Conservation (phyloP, 2,888 invertebrate genomes). For the Pseudococcus jackbeardsleyi region DNA sequence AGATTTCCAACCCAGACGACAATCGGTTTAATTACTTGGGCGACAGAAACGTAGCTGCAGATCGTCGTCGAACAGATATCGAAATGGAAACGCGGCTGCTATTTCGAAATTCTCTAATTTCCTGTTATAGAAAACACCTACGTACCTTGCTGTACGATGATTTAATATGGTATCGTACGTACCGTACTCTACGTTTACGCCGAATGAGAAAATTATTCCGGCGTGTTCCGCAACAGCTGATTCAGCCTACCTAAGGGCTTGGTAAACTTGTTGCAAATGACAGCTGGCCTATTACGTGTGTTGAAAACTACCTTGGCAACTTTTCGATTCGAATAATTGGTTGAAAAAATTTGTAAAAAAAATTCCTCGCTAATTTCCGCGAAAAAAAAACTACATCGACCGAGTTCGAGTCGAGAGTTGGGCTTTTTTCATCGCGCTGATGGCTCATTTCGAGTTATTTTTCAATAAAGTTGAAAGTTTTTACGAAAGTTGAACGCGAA, state of each 20-base stretch:
- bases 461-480: conserved; percentile 10
- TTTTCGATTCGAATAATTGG: not conserved
- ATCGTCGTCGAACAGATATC: not conserved
- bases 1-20: not conserved
- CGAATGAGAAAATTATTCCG: conserved; percentile 24
- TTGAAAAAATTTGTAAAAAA: not conserved
- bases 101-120: conserved; percentile 4
- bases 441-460: not conserved
- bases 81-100: not conserved
- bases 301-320: not conserved
- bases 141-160: not conserved
- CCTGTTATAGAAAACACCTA: conserved; percentile 26
- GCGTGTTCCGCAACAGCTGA: not conserved
- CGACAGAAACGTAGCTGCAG: not conserved
- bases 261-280: not conserved
- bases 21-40: not conserved
- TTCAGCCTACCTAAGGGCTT: not conserved
- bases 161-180: not conserved
- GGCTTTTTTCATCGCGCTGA: not conserved
- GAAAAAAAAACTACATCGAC: not conserved
- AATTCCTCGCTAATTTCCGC: not conserved
- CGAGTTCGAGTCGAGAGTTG: not conserved
- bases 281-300: not conserved
- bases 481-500: not conserved
- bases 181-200: not conserved